Evolutionary conservation across 2,113 vertebrate genomes (phyloP), one percentile per base, ranked within the genome.

Genomic region (Podocnemis expansa): DNA sequence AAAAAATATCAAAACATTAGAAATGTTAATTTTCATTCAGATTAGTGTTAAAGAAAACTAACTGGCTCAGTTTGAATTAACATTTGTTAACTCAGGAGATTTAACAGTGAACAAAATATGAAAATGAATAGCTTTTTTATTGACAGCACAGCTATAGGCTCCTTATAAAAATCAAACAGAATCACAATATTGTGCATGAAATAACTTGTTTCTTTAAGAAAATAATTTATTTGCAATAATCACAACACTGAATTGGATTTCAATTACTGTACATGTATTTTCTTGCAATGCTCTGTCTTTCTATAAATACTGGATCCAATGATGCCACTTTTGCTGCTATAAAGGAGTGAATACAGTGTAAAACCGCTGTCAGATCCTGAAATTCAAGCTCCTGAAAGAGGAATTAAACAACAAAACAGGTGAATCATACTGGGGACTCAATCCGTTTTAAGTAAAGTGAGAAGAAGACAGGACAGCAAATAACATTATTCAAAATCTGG

Each of bases 281-380:
- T 96, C 98, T 98, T 92, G 98, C 94, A 91, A 98, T 94, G 95
- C 98, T 98, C 93, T 99, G 99, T 95, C 97, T 98, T 97, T 98
- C 98, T 96, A 99, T 96, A 88, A 99, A 99, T 25, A 98, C 93
- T 6, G 99, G 99, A 97, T 99, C 99, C 98, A 99, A 97, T 49
- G 99, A 98, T 95, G 99, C 99, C 98, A 99, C 99, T 98, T 99
- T 99, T 93, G 99, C 99, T 82, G 99, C 99, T 58, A 99, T 98
- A 97, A 99, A 99, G 88, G 99, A 98, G 93, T 99, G 99, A 84
- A 99, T 98, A 84, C 99, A 99, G 89, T 99, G 99, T 91, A 99
- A 98, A 93, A 99, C 98, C 2, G 98, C 98, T 0, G 99, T 99
- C 92, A 99, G 98, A 96, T 99, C 99, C 75, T 98, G 98, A 96